Conservation (phyloP, 2,888 invertebrate genomes). For the Chrysomela aeneicollis region DNA sequence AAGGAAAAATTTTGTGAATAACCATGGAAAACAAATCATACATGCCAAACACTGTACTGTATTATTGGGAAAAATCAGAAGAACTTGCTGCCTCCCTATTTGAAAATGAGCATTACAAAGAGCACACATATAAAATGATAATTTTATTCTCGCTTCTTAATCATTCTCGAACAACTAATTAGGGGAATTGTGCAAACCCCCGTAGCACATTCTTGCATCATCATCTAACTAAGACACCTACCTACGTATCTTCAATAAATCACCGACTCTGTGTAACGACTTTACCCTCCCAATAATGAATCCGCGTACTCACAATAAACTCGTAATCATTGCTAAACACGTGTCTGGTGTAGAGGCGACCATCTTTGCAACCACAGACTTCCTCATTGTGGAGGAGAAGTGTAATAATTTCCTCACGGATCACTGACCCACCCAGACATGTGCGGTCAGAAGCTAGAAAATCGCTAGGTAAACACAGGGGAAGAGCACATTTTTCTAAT, state of each 20-base stretch:
- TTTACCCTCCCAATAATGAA: slow-evolving; percentile 14
- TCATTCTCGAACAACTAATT: no score
- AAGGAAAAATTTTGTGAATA: no score
- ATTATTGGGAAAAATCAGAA: no score
- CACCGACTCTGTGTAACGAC: slow-evolving; percentile 9
- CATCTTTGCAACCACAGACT: slow-evolving; percentile 17
- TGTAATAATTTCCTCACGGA: not conserved
- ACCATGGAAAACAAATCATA: no score
- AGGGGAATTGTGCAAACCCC: no score
- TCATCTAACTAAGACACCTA: not conserved
- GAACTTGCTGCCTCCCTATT: no score
- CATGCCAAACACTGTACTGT: no score
- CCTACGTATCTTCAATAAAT: slow-evolving; percentile 19
- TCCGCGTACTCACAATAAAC: slow-evolving; percentile 12
- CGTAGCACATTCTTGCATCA: not conserved
- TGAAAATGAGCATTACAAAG: no score
- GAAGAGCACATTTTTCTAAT: no score
- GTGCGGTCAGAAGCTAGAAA: not conserved
- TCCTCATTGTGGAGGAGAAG: slow-evolving; percentile 10
- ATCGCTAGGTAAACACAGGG: no score
- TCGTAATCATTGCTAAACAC: slow-evolving; percentile 18
- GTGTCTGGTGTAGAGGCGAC: slow-evolving; percentile 10
- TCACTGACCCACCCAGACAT: not conserved
- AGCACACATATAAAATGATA: no score
- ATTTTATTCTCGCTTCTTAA: no score